A percentile compares a stretch with the other conserved stretches of the same genome.
Conservation (phyloP, 2,113 vertebrate genomes). For the Sterrhoptilus dennistouni region DNA sequence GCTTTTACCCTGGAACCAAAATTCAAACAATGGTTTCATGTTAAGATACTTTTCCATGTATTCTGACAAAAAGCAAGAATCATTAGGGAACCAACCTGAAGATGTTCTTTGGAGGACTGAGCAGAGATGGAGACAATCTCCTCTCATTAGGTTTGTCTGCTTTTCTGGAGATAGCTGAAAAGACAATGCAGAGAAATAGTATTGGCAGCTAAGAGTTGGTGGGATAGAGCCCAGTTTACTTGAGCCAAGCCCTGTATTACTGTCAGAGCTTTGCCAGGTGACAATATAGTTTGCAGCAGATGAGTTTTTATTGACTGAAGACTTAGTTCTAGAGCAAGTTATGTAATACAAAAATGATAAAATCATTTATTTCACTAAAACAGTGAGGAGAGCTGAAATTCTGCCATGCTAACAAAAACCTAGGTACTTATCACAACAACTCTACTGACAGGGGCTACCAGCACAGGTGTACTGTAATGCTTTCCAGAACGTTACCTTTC, state of each 20-base stretch:
- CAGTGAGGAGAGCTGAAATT: background rate
- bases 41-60: background rate
- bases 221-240: background rate
- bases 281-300: background rate
- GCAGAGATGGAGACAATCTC: background rate
- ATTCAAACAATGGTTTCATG: background rate
- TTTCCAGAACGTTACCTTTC: background rate
- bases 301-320: background rate
- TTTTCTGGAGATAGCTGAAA: background rate
- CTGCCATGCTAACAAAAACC: background rate
- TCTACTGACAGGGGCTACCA: background rate
- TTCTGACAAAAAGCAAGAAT: background rate
- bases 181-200: background rate
- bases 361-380: background rate
- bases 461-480: background rate
- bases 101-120: background rate
- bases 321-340: background rate
- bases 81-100: background rate
- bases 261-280: background rate
- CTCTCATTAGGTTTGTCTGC: background rate
- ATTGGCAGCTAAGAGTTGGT: background rate
- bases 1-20: background rate
- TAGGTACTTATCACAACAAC: background rate
- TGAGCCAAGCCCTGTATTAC: background rate
- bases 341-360: background rate